Conservation (phyloP, 2,113 vertebrate genomes). For the Panthera leo region DNA sequence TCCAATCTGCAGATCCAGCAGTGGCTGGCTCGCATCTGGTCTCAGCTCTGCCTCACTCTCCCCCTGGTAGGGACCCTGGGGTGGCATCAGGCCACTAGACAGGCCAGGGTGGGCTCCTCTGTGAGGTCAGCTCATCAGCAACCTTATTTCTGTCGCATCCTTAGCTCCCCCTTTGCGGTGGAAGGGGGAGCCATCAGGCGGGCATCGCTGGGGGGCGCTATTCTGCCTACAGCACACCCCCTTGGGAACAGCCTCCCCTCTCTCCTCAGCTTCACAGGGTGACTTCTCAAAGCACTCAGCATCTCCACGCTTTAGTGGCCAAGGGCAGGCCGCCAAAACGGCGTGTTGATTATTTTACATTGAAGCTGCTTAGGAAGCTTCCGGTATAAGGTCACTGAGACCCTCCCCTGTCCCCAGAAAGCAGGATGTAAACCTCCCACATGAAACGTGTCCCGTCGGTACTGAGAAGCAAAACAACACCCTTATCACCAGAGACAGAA, state of each 20-base stretch:
- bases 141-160: not conserved
- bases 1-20: not conserved
- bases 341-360: not conserved
- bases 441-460: not conserved
- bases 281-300: no score
- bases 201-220: no score
- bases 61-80: not conserved
- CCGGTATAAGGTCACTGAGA: not conserved
- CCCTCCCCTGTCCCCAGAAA: not conserved
- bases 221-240: not conserved
- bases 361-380: not conserved
- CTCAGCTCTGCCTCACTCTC: no score
- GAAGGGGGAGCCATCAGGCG: no score
- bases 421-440: not conserved
- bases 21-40: rapidly evolving
- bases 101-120: not conserved
- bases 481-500: not conserved
- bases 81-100: not conserved
- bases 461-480: not conserved
- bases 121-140: not conserved
- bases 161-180: not conserved
- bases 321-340: not conserved
- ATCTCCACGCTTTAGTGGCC: not conserved
- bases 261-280: not conserved
- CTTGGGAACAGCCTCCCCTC: not conserved